Evolutionary conservation across 2,797 vertebrate genomes (phyloP).

Genomic region (Manis javanica): DNA sequence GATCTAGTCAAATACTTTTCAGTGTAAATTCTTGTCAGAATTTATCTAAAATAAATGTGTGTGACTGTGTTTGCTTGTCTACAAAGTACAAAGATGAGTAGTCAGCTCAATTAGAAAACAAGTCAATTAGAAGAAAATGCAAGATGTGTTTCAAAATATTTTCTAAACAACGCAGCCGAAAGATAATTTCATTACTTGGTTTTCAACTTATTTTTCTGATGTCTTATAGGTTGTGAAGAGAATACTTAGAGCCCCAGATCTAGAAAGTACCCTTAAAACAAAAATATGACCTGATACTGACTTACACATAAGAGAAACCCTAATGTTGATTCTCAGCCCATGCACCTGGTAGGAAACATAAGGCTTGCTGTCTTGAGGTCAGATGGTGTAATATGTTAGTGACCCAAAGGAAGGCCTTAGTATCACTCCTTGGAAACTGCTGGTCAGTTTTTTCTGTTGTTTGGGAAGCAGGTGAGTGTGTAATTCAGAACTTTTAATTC

Average conservation of each 20-base stretch:
- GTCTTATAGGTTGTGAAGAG: neutral
- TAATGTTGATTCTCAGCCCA: neutral
- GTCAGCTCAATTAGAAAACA: neutral
- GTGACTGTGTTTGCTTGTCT: neutral
- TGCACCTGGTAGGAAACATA: conserved; percentile 3
- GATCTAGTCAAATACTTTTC: neutral
- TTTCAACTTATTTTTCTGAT: neutral
- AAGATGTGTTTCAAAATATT: conserved; percentile 26
- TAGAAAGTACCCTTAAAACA: conserved; percentile 6
- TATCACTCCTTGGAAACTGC: conserved; percentile 37
- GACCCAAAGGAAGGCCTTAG: conserved; percentile 7
- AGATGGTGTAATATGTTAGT: conserved; percentile 41
- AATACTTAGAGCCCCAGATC: neutral
- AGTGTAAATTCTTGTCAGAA: neutral
- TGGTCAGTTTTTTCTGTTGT: conserved; percentile 16
- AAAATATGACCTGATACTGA: neutral
- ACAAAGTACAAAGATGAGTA: neutral
- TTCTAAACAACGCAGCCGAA: neutral
- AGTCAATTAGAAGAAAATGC: neutral
- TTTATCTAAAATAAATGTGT: neutral
- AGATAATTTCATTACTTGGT: neutral
- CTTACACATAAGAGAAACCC: neutral
- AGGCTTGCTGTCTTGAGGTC: neutral
- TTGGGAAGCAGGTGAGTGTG: conserved; percentile 47
- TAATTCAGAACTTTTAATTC: conserved; percentile 60